Base-by-base conservation (phyloP, 2,113 vertebrate genomes). In the Perccottus glenii region DNA sequence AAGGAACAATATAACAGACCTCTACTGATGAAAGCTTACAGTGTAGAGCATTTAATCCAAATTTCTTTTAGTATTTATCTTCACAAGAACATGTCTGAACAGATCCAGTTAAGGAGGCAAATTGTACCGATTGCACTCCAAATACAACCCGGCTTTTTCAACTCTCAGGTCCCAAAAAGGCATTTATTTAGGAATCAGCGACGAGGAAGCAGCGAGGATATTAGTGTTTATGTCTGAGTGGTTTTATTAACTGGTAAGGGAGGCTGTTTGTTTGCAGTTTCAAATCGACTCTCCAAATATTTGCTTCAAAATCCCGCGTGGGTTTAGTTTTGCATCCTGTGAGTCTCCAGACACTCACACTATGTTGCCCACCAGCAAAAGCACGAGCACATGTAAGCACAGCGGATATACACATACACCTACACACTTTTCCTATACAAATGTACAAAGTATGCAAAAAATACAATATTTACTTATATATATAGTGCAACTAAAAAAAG, bases 251-350 rank as follows among this genome's bases (percentile, higher is more conserved):
- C 72, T 63, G 66, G 51, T 76, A 15, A 77, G 76, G 77, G 85
- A 79, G 77, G 81, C 14, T 85, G 79, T 86, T 85, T 85, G 77
- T 88, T 87, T 89, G 73, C 75, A 71, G 72, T 81, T 84, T 88
- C 35, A 74, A 83, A 75, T 71, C 82, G 65, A 67, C 78, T 82
- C 85, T 85, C 79, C 73, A 90, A 90, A 91, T 89, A 89, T 89
- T 90, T 89, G 81, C 83, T 73, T 69, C 62, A 33, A 70, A 65
- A 69, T 81, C 79, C 84, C 57, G 15, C 60, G 77, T 84, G 85
- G 81, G 67, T 84, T 85, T 53, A 35, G 44, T 45, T 71, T 72
- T 74, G 82, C 78, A 78, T 90, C 82, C 83, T 90, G 87, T 83
- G 75, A 64, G 70, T 84, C 58, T 75, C 64, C 60, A 85, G 36